Conservation (phyloP, 2,888 invertebrate species). For the Sclerodermus sp. region DNA sequence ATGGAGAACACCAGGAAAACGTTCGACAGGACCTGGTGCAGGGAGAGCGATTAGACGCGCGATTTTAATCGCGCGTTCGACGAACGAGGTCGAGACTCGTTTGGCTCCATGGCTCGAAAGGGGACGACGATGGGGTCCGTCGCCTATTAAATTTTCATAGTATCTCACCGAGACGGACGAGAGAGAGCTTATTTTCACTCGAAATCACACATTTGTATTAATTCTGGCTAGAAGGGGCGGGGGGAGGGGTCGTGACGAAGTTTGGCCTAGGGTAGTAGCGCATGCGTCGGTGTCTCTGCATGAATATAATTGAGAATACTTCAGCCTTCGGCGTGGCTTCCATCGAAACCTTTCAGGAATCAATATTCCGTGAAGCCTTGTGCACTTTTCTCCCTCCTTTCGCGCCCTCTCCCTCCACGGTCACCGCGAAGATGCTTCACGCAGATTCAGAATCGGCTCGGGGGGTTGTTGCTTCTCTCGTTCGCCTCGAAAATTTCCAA, state of each 20-base stretch:
- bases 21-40: slow-evolving; percentile 26
- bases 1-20: slow-evolving; percentile 11
- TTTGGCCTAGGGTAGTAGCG: too few relatives aligned
- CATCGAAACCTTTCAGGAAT: slow-evolving; percentile 9
- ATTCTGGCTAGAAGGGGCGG: too few relatives aligned
- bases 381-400: not conserved
- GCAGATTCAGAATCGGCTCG: too few relatives aligned
- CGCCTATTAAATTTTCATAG: not conserved
- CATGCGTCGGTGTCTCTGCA: too few relatives aligned
- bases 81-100: too few relatives aligned
- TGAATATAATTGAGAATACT: not conserved
- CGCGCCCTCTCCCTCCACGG: not conserved
- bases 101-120: too few relatives aligned
- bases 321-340: not conserved
- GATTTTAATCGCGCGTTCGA: too few relatives aligned
- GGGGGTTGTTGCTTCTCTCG: too few relatives aligned
- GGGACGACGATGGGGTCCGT: too few relatives aligned
- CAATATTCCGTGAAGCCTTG: slow-evolving; percentile 10
- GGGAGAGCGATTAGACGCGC: slow-evolving; percentile 14
- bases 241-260: too few relatives aligned
- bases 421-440: not conserved
- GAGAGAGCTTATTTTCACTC: slow-evolving; percentile 20
- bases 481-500: too few relatives aligned
- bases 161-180: slow-evolving; percentile 16
- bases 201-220: too few relatives aligned